Conservation (phyloP, 2,888 invertebrate genomes). For the Orgyia antiqua region DNA sequence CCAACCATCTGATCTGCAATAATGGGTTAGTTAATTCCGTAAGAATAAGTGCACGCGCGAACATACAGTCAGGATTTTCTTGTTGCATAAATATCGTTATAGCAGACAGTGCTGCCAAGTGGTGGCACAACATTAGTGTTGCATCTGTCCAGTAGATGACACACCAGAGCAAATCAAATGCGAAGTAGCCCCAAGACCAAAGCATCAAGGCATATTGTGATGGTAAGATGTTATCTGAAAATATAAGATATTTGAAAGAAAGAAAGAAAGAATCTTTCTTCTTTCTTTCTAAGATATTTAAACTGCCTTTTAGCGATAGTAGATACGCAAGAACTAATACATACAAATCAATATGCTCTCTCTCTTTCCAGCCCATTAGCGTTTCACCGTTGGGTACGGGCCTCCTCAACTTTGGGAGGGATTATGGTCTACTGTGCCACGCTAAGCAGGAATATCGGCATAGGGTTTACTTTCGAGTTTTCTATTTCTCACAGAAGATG, state of each 20-base stretch:
- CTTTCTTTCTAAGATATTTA: no score
- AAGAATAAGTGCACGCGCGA: constrained; percentile 73
- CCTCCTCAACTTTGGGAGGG: no score
- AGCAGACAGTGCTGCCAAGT: constrained; percentile 68
- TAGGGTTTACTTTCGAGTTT: no score
- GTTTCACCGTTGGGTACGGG: no score
- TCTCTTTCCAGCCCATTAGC: no score
- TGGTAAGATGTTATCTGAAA: constrained; percentile 43
- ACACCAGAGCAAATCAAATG: constrained; percentile 80
- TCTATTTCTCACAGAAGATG: no score
- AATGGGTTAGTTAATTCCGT: constrained; percentile 81
- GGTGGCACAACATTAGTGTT: constrained; percentile 75
- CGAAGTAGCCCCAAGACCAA: constrained; percentile 80
- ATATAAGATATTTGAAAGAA: neutral
- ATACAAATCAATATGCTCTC: no score
- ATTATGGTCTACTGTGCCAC: no score
- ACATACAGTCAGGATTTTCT: constrained; percentile 68
- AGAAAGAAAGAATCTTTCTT: no score
- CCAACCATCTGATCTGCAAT: constrained; percentile 79
- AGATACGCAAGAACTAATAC: no score
- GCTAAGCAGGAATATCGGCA: no score
- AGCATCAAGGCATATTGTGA: constrained; percentile 65
- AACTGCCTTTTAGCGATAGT: no score
- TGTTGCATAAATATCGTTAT: constrained; percentile 71
- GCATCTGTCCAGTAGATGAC: constrained; percentile 69